Conservation (phyloP, 2,888 invertebrate genomes). For the Hesperia comma region DNA sequence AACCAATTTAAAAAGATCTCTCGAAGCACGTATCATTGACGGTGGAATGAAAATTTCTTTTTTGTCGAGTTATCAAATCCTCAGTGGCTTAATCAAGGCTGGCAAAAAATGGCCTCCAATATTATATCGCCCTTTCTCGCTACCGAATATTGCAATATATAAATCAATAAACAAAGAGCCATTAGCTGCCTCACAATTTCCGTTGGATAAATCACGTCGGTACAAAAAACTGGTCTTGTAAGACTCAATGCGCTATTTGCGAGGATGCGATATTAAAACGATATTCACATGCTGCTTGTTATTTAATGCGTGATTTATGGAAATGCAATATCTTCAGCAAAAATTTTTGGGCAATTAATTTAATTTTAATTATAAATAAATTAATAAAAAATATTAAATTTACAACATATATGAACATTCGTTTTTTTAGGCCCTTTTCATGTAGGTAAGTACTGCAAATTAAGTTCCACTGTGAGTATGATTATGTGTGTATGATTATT, state of each 20-base stretch:
- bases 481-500: no score
- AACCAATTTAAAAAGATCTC: slow-evolving; percentile 57
- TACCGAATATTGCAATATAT: slow-evolving; percentile 80
- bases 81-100: slow-evolving; percentile 69
- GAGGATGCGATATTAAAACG: slow-evolving; percentile 52
- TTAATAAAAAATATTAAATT: no score
- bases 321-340: background rate
- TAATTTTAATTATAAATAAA: no score
- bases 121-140: slow-evolving; percentile 70
- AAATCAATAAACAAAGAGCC: slow-evolving; percentile 83
- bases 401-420: no score
- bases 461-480: no score
- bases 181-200: slow-evolving; percentile 82
- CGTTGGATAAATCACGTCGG: slow-evolving; percentile 79
- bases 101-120: slow-evolving; percentile 63
- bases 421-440: no score
- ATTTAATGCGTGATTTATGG: slow-evolving; percentile 13
- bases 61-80: slow-evolving; percentile 53
- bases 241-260: slow-evolving; percentile 60
- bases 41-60: slow-evolving; percentile 48
- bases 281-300: slow-evolving; percentile 38
- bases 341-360: background rate
- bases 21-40: slow-evolving; percentile 42
- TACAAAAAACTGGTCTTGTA: slow-evolving; percentile 66
- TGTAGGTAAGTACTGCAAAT: no score